Percentiles rank a stretch among this genome's conserved stretches.
Conservation (phyloP, 2,113 vertebrate genomes). For the Trachemys scripta region DNA sequence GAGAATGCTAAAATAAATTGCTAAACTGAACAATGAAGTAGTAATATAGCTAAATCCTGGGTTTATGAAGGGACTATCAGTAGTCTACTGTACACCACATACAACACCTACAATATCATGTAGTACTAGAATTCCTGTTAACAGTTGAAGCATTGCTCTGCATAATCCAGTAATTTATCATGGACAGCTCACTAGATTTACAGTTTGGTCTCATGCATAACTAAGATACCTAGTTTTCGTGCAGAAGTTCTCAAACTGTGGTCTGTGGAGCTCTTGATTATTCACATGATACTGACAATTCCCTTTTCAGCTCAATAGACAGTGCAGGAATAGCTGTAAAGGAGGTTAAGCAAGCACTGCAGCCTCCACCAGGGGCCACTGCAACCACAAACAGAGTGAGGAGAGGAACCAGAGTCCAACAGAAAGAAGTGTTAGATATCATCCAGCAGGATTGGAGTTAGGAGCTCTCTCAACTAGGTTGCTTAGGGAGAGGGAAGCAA, state of each 20-base stretch:
- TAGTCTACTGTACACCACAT: neutral
- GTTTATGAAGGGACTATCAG: neutral
- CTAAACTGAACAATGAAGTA: neutral
- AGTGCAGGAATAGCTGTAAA: neutral
- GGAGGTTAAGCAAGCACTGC: neutral
- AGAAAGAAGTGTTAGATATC: neutral
- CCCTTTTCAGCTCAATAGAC: neutral
- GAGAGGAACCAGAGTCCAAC: neutral
- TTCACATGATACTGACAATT: neutral
- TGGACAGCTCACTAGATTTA: neutral
- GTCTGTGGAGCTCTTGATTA: neutral
- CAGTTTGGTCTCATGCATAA: neutral
- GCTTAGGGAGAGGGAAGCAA: neutral
- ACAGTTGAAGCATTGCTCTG: neutral
- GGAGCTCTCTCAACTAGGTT: rapidly evolving
- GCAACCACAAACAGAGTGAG: neutral
- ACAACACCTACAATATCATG: neutral
- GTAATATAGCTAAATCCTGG: neutral
- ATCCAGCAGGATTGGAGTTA: neutral
- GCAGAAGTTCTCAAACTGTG: neutral
- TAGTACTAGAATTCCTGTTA: neutral
- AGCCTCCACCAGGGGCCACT: conserved; percentile 37
- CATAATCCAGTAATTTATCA: neutral
- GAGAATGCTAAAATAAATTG: conserved; percentile 6
- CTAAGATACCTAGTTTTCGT: neutral